Conservation (phyloP, 1,140 invertebrate genomes). For the Agrilus planipennis region DNA sequence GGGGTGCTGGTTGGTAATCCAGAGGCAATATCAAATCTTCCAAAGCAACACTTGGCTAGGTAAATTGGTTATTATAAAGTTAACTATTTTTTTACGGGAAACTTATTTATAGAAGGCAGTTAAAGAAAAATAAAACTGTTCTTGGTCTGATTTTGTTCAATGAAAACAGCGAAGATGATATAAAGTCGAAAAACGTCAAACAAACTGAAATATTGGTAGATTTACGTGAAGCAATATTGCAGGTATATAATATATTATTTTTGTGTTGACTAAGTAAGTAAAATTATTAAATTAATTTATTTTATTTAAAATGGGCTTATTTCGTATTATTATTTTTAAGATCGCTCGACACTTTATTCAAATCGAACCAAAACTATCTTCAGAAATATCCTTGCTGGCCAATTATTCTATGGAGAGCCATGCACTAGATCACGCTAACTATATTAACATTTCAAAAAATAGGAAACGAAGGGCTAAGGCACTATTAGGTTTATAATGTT, state of each 20-base stretch:
- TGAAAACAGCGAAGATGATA: conserved; percentile 62
- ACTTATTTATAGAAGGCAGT: conserved; percentile 54
- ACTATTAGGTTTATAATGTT: conserved; percentile 52
- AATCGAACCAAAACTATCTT: conserved; percentile 59
- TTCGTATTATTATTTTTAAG: too few species aligned
- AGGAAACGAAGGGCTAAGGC: conserved; percentile 89
- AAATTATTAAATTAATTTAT: too few species aligned
- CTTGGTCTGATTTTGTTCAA: conserved; percentile 84
- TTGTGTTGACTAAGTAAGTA: too few species aligned
- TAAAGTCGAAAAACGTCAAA: conserved; percentile 93
- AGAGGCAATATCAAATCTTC: conserved; percentile 75
- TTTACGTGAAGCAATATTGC: conserved; percentile 86
- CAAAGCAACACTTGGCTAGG: conserved; percentile 75
- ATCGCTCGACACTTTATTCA: conserved; percentile 83
- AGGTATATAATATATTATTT: too few species aligned
- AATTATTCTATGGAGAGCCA: conserved; percentile 96
- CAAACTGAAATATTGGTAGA: conserved; percentile 92
- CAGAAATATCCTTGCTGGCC: conserved; percentile 66
- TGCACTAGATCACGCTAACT: conserved; percentile 85
- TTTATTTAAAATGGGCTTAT: too few species aligned
- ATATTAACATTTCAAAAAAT: conserved; percentile 79
- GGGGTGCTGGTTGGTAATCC: conserved; percentile 86
- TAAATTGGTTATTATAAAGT: too few species aligned
- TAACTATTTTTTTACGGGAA: too few species aligned
- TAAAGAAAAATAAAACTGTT: conserved; percentile 84